phyloP scores from a whole-genome alignment of 64 coral and sea anemone species.

The Pachyseris speciosa region DNA sequence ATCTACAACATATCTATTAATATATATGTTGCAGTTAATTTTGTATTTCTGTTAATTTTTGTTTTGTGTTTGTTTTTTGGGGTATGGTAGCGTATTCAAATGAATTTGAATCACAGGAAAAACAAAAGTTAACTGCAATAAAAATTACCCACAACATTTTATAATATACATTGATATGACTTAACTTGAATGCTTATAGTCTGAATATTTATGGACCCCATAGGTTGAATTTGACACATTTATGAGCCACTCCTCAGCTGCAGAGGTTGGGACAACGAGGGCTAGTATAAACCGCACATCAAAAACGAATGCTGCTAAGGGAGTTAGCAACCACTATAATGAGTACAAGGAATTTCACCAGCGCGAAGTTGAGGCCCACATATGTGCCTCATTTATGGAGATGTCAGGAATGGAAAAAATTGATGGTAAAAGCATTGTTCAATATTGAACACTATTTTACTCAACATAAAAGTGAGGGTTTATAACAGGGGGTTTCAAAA shows the following conservation, averaged over 20 bases:
- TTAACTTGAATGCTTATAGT: neutral
- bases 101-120: no score
- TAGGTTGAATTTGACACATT: constrained; percentile 8
- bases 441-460: neutral
- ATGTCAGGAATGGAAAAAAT: constrained; percentile 45
- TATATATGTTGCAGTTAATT: no score
- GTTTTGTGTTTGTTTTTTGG: no score
- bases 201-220: neutral
- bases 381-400: no score
- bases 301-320: constrained; percentile 25
- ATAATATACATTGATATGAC: neutral
- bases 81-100: no score
- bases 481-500: no score
- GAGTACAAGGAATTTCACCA: constrained; percentile 22
- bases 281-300: constrained; percentile 45
- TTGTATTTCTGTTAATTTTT: no score
- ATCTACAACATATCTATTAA: no score
- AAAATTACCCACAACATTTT: no score
- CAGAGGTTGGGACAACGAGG: constrained; percentile 13
- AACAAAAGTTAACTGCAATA: no score
- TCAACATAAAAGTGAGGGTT: no score
- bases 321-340: constrained; percentile 17
- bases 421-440: constrained; percentile 3
- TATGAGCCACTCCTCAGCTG: constrained; percentile 17
- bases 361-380: constrained; percentile 33